Evolutionary conservation across 2,797 vertebrate species (phyloP), one percentile per base, ranked within the genome.

Genomic region (Sorex maritimensis): DNA sequence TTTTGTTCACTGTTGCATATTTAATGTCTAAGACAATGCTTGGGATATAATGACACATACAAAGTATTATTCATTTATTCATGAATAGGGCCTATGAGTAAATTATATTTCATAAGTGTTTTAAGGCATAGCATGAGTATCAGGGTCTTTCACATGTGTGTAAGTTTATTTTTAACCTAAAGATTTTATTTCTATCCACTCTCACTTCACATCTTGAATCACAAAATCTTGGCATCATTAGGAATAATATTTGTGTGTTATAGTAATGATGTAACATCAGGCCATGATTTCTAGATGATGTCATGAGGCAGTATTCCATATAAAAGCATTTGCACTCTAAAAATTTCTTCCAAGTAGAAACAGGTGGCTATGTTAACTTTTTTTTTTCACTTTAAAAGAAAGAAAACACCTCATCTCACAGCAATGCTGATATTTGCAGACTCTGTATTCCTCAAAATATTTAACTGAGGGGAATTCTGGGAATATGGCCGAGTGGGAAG

Each of bases 221-320:
- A 55, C 38, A 90, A 89, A 88, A 90, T 81, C 58, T 93, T 94
- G 88, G 55, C 91, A 82, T 89, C 68, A 38, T 93, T 94, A 88
- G 68, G 44, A 95, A 95, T 91, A 93, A 95, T 96, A 95, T 96
- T 95, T 95, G 38, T 92, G 71, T 86, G 86, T 80, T 88, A 89
- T 2, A 87, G 91, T 80, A 93, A 90, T 93, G 74, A 87, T 72
- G 81, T 93, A 87, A 95, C 52, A 73, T 94, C 87, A 96, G 86
- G 63, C 52, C 90, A 55, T 89, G 65, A 44, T 55, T 92, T 95
- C 81, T 82, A 75, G 86, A 92, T 95, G 95, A 96, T 84, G 93
- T 95, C 93, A 93, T 83, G 68, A 94, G 83, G 75, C 55, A 90
- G 65, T 72, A 91, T 74, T 89, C 55, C 79, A 72, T 74, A 90